A percentile compares a stretch with the other conserved stretches of the same genome.
phyloP scores from a whole-genome alignment of 2,113 vertebrate species.

The Nothocercus julius region DNA sequence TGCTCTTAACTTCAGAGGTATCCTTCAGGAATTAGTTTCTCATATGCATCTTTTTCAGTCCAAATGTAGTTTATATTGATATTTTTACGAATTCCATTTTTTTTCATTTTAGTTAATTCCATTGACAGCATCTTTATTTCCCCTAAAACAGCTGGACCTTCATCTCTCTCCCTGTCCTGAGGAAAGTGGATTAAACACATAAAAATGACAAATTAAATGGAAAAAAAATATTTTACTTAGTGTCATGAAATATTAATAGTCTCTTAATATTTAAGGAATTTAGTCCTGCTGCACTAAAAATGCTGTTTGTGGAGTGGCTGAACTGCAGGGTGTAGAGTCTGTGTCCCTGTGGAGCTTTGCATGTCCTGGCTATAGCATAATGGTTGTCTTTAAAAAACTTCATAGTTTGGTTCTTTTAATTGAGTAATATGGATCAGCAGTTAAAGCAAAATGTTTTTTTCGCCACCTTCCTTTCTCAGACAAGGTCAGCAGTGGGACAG shows the following conservation, averaged over 20 bases:
- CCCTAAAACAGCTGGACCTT: neutral
- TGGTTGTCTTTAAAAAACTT: neutral
- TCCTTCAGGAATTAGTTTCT: neutral
- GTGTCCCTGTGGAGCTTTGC: neutral
- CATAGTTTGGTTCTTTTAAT: neutral
- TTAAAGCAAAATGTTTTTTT: neutral
- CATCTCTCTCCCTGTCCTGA: neutral
- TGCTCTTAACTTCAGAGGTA: neutral
- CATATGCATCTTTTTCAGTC: neutral
- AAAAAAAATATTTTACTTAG: conserved; percentile 12
- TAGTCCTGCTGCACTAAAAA: neutral
- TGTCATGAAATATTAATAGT: conserved; percentile 49
- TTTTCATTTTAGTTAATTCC: conserved; percentile 3
- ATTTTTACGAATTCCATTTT: neutral
- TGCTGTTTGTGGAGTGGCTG: neutral
- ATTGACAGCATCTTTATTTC: neutral
- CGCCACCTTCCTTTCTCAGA: neutral
- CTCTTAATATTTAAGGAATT: neutral
- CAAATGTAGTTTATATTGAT: neutral
- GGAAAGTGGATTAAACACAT: conserved; percentile 39
- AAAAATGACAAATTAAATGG: conserved; percentile 39
- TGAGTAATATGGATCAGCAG: neutral
- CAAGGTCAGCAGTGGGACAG: neutral
- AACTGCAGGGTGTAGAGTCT: neutral
- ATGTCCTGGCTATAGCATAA: neutral